Conservation (phyloP, 2,113 vertebrate species). For the Scomber colias region DNA sequence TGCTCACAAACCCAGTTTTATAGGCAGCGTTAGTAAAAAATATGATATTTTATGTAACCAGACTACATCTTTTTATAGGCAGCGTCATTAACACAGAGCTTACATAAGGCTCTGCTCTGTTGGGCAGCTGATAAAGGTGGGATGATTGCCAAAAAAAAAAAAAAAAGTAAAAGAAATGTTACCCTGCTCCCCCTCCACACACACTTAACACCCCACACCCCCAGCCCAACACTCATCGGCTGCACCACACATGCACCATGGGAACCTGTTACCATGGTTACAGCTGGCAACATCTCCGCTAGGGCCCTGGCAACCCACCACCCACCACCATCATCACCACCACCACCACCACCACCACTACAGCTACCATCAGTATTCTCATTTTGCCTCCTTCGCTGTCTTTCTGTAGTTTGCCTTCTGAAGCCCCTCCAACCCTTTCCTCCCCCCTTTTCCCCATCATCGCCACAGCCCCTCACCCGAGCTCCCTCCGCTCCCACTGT, state of each 20-base stretch:
- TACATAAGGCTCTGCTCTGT: conserved; percentile 52
- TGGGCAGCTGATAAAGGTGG: conserved; percentile 66
- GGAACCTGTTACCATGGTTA: conserved; percentile 84
- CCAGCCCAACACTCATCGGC: conserved; percentile 48
- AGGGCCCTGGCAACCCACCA: conserved; percentile 71
- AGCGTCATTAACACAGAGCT: conserved; percentile 28
- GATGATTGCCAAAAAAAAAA: conserved; percentile 46
- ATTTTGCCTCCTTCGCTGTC: conserved; percentile 29
- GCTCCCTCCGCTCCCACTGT: conserved; percentile 21
- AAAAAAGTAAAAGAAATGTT: not conserved
- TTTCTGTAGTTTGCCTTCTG: conserved; percentile 22
- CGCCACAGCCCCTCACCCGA: not conserved
- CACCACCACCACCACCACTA: conserved; percentile 50
- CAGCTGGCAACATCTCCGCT: conserved; percentile 74
- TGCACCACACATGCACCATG: conserved; percentile 68
- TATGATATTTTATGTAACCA: conserved; percentile 57
- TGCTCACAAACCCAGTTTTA: conserved; percentile 25
- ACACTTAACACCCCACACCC: conserved; percentile 54
- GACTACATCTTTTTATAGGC: conserved; percentile 32
- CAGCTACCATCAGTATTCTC: conserved; percentile 29
- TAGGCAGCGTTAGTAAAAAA: conserved; percentile 2
- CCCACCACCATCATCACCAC: conserved; percentile 45
- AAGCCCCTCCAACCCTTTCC: conserved; percentile 27
- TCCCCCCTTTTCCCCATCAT: not conserved
- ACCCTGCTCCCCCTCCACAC: conserved; percentile 23